These are phyloP conservation scores for Blennius ocellaris DNA, from an alignment of 2,113 vertebrate species.

Conservation along the genomic window DNA sequence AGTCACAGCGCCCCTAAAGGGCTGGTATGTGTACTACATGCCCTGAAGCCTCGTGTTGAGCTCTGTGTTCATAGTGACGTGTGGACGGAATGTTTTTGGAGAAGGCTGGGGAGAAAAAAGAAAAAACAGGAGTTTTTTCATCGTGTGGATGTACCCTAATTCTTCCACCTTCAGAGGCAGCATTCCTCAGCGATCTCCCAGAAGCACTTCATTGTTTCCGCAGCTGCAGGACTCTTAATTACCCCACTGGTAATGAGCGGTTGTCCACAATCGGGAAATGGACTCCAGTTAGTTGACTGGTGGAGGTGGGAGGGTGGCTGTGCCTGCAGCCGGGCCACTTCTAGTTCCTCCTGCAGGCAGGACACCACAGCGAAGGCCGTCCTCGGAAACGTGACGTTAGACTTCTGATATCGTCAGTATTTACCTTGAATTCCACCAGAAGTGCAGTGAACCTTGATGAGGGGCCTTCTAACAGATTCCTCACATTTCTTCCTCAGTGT, in stretches of 20 bases:
- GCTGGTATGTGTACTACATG: too few species aligned
- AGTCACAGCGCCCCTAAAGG: too few species aligned
- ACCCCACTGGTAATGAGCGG: constrained; percentile 60
- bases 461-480: neutral
- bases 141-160: too few species aligned
- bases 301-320: neutral
- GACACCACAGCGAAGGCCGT: constrained; percentile 48
- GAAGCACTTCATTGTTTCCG: constrained; percentile 29
- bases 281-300: constrained; percentile 46
- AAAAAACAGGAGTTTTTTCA: too few species aligned
- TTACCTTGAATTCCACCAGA: constrained; percentile 7
- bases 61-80: too few species aligned
- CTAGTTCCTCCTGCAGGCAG: constrained; percentile 54
- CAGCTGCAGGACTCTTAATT: constrained; percentile 66
- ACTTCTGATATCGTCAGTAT: neutral
- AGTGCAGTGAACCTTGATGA: constrained; percentile 18
- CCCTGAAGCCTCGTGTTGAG: too few species aligned
- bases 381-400: neutral
- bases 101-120: too few species aligned
- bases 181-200: constrained; percentile 27
- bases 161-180: neutral
- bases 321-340: constrained; percentile 39
- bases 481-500: neutral
- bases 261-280: constrained; percentile 35
- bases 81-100: too few species aligned